These are phyloP conservation scores for Limnothrissa miodon DNA, from an alignment of 2,113 vertebrate genomes.

Conservation along the genomic window DNA sequence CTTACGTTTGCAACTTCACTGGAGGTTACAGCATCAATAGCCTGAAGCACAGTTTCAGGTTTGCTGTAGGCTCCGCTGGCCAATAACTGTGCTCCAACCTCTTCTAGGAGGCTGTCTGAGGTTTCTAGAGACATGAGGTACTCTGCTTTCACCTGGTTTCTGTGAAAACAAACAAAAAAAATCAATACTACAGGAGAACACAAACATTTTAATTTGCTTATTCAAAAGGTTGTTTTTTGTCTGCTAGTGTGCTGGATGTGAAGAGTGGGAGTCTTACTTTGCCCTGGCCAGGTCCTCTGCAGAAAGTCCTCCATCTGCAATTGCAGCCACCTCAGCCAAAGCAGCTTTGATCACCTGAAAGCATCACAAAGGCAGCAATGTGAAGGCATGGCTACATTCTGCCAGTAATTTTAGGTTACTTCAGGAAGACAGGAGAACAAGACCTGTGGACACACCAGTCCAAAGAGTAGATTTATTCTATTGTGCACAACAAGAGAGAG, in stretches of 20 bases:
- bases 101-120: slow-evolving; percentile 76
- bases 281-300: slow-evolving; percentile 74
- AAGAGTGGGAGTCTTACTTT: slow-evolving; percentile 74
- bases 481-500: no score
- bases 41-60: slow-evolving; percentile 68
- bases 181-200: no score
- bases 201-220: no score
- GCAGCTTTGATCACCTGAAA: slow-evolving; percentile 87
- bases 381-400: background rate
- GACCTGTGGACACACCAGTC: no score
- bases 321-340: slow-evolving; percentile 74
- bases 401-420: no score
- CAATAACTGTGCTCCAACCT: slow-evolving; percentile 83
- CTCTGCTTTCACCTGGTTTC: slow-evolving; percentile 83
- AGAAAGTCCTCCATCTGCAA: slow-evolving; percentile 80
- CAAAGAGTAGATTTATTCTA: no score
- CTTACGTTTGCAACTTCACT: slow-evolving; percentile 81
- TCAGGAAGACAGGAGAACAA: no score
- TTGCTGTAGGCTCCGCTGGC: slow-evolving; percentile 69
- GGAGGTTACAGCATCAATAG: slow-evolving; percentile 76
- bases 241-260: background rate
- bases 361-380: background rate
- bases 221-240: no score
- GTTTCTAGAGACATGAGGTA: slow-evolving; percentile 85
- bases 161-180: slow-evolving; percentile 44